Evolutionary conservation across 1,140 invertebrate species (phyloP), one percentile per base, ranked within the genome.

Genomic region (Anoplophora glabripennis): DNA sequence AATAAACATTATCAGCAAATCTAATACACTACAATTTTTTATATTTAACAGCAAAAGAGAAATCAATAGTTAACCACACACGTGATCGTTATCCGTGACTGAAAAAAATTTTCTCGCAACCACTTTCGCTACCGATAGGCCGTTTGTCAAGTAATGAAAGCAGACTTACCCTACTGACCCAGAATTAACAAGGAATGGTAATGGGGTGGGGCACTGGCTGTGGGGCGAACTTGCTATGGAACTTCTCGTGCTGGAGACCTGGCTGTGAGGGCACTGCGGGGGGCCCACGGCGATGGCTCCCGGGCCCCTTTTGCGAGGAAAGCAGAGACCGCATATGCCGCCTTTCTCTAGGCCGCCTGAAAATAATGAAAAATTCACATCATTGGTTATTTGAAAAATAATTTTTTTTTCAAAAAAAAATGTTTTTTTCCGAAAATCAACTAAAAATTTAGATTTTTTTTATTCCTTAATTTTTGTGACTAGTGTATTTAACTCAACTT

Each of bases 121-220:
- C 21, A 28, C 21, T 28, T 28, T 28, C 21, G 21, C 21, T 5
- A 3, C 21, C 21, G 8, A 11, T 28, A 48, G 28, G 12, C 41
- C 11, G 4, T 7, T 28, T 41, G 17, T 41, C 2, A 53, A 53
- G 51, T 11, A 21, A 15, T 34, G 54, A 52, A 67, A 52, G n/a
- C 9, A 49, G 57, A 67, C 78, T 82, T 68, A 87, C 85, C 83
- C 83, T 65, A 86, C 80, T 35, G 84, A 85, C 60, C 84, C 83
- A 15, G 84, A 86, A 47, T 82, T 85, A 61, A 88, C 85, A 51
- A 87, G 77, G 72, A 87, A 88, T 17, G 85, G 86, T 77, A 86
- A 80, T 11, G 86, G 85, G n/a, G 85, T 86, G 7, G 85, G 86
- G 64, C 86, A 87, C 1, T 85, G 84, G 17, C 84, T 85, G 49